Base-by-base conservation (phyloP, 2,797 vertebrate genomes). In the Leptodactylus fallax region DNA sequence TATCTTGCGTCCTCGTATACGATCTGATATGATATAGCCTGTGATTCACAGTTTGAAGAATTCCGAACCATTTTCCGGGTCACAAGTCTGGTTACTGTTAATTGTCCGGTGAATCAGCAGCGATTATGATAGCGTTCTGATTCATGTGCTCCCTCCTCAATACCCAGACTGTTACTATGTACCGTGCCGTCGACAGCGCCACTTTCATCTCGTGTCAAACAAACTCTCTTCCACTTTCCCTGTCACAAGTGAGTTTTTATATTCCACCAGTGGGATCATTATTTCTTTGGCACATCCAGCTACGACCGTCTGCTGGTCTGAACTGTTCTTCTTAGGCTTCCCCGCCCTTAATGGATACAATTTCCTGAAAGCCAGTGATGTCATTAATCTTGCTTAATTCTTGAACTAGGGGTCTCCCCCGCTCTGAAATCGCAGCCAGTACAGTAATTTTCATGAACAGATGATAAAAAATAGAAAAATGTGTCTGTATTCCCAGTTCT, bases 321-420 rank as follows among this genome's bases (percentile, higher is more conserved):
- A 61, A 1, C 21, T 53, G 27, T 49, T 55, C 55, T 65, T 36
- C 25, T 10, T 25, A 49, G 81, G 56, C 12, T 82, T 49, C 58
- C 51, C 83, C 79, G 49, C 83, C 87, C 87, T 67, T 67, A 82
- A 81, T 82, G 51, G 58, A 63, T 25, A 85, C 53, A 74, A 79
- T 86, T 89, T 85, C 84, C 87, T 67, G 87, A 80, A 83, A 79
- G 74, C 25, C 25, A 49, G 60, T 89, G 87, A 88, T 85, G 87
- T 88, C 87, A 85, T 89, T 74, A 78, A 65, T 82, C 79, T 86
- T 89, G 71, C 83, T 58, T 23, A 89, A 81, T 47, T 27, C 9
- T 51, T 78, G 25, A 71, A 74, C 76, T 16, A 76, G 45, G 79
- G 87, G 71, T 81, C 87, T 89, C 83, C 83, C 67, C 76, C 79